Conservation (phyloP, 1,140 invertebrate genomes). For the Cydia splendana region DNA sequence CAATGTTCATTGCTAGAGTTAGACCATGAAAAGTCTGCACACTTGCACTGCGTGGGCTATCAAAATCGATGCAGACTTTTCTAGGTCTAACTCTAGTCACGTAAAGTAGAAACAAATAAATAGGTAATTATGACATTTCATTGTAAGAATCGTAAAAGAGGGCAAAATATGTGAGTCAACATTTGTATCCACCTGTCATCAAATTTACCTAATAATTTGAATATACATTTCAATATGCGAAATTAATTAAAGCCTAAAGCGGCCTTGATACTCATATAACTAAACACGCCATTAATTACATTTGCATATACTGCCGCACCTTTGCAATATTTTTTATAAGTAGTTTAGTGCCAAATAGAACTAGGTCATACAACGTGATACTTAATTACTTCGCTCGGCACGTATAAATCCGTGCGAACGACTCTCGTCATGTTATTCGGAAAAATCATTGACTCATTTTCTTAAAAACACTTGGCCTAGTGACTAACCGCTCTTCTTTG, state of each 20-base stretch:
- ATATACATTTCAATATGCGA: background rate
- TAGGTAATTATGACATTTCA: too few species aligned
- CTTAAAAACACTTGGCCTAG: slow-evolving; percentile 16
- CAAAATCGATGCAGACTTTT: too few species aligned
- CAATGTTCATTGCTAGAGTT: too few species aligned
- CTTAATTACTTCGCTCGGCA: background rate
- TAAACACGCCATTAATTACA: slow-evolving; percentile 2
- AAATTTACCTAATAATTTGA: background rate
- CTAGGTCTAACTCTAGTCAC: too few species aligned
- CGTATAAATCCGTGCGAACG: slow-evolving; percentile 8
- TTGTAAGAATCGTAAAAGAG: too few species aligned
- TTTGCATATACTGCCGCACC: slow-evolving; percentile 7
- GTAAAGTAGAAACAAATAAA: too few species aligned
- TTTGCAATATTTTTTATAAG: slow-evolving; percentile 10
- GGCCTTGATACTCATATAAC: slow-evolving; percentile 7
- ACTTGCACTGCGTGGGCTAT: too few species aligned
- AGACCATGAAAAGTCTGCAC: too few species aligned
- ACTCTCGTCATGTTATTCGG: slow-evolving; percentile 21
- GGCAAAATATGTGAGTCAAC: too few species aligned
- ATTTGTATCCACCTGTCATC: background rate
- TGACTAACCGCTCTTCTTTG: slow-evolving; percentile 6
- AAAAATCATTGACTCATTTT: slow-evolving; percentile 29
- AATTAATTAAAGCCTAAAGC: background rate
- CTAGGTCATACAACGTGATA: slow-evolving; percentile 17
- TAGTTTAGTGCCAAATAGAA: slow-evolving; percentile 1